Evolutionary conservation across 2,113 vertebrate species (phyloP).

Genomic region (Carassius carassius): DNA sequence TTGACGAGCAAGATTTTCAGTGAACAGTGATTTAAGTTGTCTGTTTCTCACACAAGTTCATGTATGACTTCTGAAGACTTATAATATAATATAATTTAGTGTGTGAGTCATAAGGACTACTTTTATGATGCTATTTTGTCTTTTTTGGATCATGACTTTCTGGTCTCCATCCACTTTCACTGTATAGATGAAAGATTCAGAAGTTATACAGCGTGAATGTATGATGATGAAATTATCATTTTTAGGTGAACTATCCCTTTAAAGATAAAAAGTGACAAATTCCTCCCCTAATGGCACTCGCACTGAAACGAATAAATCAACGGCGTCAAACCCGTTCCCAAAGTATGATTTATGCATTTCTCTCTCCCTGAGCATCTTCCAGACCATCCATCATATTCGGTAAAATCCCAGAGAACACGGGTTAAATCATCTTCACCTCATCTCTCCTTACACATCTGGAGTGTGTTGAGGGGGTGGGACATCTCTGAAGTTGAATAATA

Average conservation of each 20-base stretch:
- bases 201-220: background rate
- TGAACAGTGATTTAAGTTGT: background rate
- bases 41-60: background rate
- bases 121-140: background rate
- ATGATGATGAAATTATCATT: background rate
- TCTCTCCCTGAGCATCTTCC: slow-evolving; percentile 63
- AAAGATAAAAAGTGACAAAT: slow-evolving; percentile 29
- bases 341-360: slow-evolving; percentile 75
- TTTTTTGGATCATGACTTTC: background rate
- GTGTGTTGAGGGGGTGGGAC: slow-evolving; percentile 49
- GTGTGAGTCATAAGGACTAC: background rate
- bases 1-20: background rate
- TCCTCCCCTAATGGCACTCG: slow-evolving; percentile 20
- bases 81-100: background rate
- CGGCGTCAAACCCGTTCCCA: slow-evolving; percentile 61
- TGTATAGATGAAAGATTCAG: background rate
- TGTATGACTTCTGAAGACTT: background rate
- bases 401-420: slow-evolving; percentile 58
- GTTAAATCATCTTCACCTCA: slow-evolving; percentile 72
- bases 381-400: slow-evolving; percentile 55
- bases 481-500: slow-evolving; percentile 64
- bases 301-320: slow-evolving; percentile 61
- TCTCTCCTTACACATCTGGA: slow-evolving; percentile 57
- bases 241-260: slow-evolving; percentile 19
- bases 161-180: background rate